Conservation (phyloP, 2,797 vertebrate genomes). For the Cyclura pinguis region DNA sequence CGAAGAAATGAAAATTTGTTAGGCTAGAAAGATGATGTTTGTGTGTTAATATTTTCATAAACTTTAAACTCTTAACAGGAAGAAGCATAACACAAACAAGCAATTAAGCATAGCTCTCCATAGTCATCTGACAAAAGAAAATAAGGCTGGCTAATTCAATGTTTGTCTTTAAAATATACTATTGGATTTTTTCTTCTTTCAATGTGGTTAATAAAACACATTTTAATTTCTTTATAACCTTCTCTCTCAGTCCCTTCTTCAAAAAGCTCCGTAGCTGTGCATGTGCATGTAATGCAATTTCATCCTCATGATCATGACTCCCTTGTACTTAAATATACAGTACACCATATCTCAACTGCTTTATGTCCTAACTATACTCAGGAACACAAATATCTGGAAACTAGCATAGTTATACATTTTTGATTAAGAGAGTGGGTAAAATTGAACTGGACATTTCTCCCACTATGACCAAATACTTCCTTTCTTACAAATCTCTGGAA, state of each 20-base stretch:
- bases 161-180: not conserved
- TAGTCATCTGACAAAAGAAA: not conserved
- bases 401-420: too few relatives aligned
- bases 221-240: not conserved
- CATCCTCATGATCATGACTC: not conserved
- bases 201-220: not conserved
- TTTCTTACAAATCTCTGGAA: slow-evolving; percentile 1
- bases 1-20: not conserved
- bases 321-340: not conserved
- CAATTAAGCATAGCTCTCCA: not conserved
- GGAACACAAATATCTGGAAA: too few relatives aligned
- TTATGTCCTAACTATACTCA: not conserved
- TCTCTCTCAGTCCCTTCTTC: not conserved
- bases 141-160: not conserved
- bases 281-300: not conserved
- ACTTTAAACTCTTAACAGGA: not conserved
- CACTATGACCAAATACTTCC: not conserved
- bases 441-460: not conserved
- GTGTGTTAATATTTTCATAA: not conserved
- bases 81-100: not conserved
- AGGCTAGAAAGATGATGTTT: not conserved
- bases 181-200: not conserved
- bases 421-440: not conserved
- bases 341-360: not conserved
- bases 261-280: not conserved